phyloP scores from a whole-genome alignment of 2,113 vertebrate species.

The Rhinoptilus africanus region DNA sequence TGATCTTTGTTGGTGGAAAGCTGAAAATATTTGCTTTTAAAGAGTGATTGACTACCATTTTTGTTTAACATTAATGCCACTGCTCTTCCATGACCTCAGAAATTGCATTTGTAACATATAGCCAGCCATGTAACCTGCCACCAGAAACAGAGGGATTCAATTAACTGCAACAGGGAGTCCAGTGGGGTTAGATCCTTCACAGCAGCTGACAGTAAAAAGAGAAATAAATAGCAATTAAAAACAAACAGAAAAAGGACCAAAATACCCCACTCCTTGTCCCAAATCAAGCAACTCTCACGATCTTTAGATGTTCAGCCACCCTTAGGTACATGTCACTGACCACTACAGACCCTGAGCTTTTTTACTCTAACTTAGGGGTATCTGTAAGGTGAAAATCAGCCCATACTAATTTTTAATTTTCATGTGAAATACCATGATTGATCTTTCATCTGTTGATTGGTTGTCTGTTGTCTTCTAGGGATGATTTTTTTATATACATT shows the following conservation, averaged over 20 bases:
- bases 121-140: background rate
- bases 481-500: background rate
- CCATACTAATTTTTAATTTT: slow-evolving; percentile 1
- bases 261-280: background rate
- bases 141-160: background rate
- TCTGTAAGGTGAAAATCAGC: background rate
- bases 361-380: background rate
- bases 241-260: background rate
- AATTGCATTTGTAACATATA: background rate
- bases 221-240: background rate
- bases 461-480: background rate
- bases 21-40: slow-evolving; percentile 14
- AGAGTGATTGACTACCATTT: background rate
- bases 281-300: background rate
- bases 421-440: background rate
- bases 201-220: background rate
- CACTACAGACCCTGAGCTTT: background rate
- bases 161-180: background rate
- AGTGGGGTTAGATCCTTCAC: background rate
- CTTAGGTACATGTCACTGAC: background rate
- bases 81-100: background rate
- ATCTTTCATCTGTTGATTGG: background rate
- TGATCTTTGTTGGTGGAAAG: slow-evolving; percentile 41
- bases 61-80: background rate
- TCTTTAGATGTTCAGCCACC: background rate